phyloP scores from a whole-genome alignment of 2,888 invertebrate genomes.

The Drosophila merina region DNA sequence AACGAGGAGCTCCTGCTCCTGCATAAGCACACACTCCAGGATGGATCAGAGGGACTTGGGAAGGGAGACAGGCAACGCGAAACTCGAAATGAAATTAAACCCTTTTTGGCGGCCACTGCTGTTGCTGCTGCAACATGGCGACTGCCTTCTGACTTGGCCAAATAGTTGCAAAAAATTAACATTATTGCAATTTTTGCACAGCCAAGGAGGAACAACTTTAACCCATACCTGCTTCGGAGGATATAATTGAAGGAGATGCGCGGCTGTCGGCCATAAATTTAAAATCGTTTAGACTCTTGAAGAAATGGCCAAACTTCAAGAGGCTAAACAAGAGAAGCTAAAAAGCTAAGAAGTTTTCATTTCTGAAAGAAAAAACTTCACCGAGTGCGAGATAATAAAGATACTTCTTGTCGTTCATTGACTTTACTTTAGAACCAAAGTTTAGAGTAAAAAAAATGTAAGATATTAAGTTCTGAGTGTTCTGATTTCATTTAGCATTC shows the following conservation, averaged over 20 bases:
- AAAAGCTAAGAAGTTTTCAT: conserved; percentile 1
- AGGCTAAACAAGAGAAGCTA: conserved; percentile 35
- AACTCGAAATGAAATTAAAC: conserved; percentile 76
- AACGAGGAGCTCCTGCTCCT: conserved; percentile 53
- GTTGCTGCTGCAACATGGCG: conserved; percentile 12
- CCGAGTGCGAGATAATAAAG: conserved; percentile 16
- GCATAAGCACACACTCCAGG: conserved; percentile 78
- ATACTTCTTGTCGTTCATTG: conserved; percentile 23
- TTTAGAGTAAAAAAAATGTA: neutral
- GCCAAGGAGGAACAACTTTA: neutral
- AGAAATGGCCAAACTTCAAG: conserved; percentile 60
- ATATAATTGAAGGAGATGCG: conserved; percentile 60
- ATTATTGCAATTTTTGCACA: conserved; percentile 65
- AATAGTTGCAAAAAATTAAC: conserved; percentile 74
- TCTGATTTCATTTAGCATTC: conserved; percentile 4
- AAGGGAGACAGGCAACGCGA: neutral
- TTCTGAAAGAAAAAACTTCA: neutral
- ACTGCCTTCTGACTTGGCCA: conserved; percentile 33
- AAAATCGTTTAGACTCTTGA: conserved; percentile 66
- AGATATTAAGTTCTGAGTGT: neutral
- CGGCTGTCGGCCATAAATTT: conserved; percentile 55
- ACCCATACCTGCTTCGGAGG: conserved; percentile 37
- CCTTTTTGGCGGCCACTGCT: conserved; percentile 69
- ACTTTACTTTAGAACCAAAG: neutral
- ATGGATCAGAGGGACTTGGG: conserved; percentile 48